Base-by-base conservation (phyloP, 2,113 vertebrate genomes). In the Symphodus melops region DNA sequence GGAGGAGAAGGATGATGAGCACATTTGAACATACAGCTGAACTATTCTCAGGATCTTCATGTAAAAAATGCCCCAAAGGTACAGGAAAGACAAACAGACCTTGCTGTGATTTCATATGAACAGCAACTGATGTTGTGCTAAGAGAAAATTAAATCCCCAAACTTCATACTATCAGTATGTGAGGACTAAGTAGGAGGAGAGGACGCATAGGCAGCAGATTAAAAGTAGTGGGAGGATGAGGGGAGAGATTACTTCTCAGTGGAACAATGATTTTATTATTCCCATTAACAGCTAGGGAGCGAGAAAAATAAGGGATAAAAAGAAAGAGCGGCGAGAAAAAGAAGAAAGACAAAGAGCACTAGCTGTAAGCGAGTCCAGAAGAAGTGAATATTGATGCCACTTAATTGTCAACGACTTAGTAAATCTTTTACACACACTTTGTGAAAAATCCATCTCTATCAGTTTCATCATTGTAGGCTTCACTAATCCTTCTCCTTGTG, bases 381-480 rank as follows among this genome's bases (percentile, higher is more conserved):
- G 66, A 72, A 64, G 52, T 57, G 23, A 76, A 72, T 60, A 72
- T 64, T 66, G 54, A 77, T 78, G 60, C 25, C 61, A 39, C 44
- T 72, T 64, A 63, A 83, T 46, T 74, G 59, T 61, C 62, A 75
- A 75, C 8, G n/a, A 68, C 67, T 77, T 56, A 70, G 51, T 77
- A 59, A 84, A 74, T 79, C 56, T 60, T 67, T 63, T 51, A 67
- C 46, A 67, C 46, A 59, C 39, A 46, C 59, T 67, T 59, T 42
- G 54, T 65, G 19, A 54, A 77, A 81, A 74, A 85, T 85, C 69
- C 28, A 63, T 88, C 88, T 79, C 81, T 72, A 73, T 83, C 81
- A 63, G 74, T 86, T 82, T 83, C 75, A 64, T 86, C 73, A 83
- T 66, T 54, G 49, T 78, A 61, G 70, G 80, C 62, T 78, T 79